Percentiles rank a stretch among this genome's conserved stretches.
phyloP scores from a whole-genome alignment of 2,888 invertebrate species.

The Noctua janthe region DNA sequence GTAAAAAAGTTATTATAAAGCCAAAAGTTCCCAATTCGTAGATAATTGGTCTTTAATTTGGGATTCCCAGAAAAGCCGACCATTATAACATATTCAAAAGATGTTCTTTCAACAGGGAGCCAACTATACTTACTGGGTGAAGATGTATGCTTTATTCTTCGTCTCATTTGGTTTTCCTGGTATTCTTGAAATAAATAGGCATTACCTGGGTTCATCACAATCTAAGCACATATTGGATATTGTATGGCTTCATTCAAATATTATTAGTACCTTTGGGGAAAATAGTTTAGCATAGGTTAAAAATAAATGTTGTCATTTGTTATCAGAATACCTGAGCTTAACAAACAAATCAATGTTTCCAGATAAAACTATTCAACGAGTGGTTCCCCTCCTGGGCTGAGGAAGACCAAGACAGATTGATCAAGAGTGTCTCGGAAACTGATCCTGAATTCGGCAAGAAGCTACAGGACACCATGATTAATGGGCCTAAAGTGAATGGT shows the following conservation, averaged over 20 bases:
- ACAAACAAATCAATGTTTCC: slow-evolving; percentile 63
- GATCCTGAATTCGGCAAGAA: slow-evolving; percentile 94
- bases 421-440: slow-evolving; percentile 92
- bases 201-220: neutral
- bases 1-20: neutral
- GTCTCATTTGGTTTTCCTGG: neutral
- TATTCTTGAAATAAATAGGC: slow-evolving; percentile 1
- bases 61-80: neutral
- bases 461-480: slow-evolving; percentile 87
- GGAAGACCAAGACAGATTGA: slow-evolving; percentile 93
- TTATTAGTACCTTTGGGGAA: neutral
- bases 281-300: neutral
- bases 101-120: neutral
- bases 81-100: neutral
- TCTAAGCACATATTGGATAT: slow-evolving; percentile 3
- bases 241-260: neutral
- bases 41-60: neutral
- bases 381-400: slow-evolving; percentile 95
- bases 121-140: neutral
- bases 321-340: slow-evolving; percentile 14
- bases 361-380: slow-evolving; percentile 95
- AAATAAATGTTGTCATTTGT: slow-evolving; percentile 1
- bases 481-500: slow-evolving; percentile 81
- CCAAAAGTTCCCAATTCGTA: neutral
- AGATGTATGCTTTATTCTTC: neutral